Evolutionary conservation across 2,113 vertebrate genomes (phyloP), one percentile per base, ranked within the genome.

Genomic region (Campylorhamphus procurvoides): DNA sequence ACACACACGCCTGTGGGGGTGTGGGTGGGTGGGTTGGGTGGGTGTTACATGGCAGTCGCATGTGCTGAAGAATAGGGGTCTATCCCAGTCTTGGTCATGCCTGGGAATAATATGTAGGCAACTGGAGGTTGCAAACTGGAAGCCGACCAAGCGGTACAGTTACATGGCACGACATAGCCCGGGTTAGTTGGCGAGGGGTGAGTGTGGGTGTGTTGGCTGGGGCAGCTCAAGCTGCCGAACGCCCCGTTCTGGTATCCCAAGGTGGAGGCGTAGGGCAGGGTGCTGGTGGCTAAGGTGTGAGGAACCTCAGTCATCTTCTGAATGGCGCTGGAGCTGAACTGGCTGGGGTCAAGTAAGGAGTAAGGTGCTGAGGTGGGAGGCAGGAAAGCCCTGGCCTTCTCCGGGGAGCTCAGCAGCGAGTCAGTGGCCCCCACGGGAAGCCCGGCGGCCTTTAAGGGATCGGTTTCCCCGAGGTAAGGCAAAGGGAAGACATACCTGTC

Each of bases 281-380:
- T 98, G 98, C 99, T 97, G 98, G 99, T 98, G 97, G 99, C 98
- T 98, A 99, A 98, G 97, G 98, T 98, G 98, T 99, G 99, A 93
- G 99, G 99, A 98, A 99, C 99, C 98, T 99, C 99, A 37, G 98
- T 99, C 99, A 99, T 99, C 98, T 99, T 99, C 98, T 99, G 99
- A 94, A 99, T 98, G 97, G 99, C 99, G 94, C 99, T 98, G 96
- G 99, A 99, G 97, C 99, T 99, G 98, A 99, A 99, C 97, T 99
- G 99, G 94, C 98, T 99, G 96, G 99, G 99, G 99, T 99, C 99
- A 96, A 99, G 98, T 97, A 99, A 98, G 93, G 99, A 99, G 98
- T 99, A 99, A 64, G 99, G 99, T 79, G 98, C 97, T 92, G 99
- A 99, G 67, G 99, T 98, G 46, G 99, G 99, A 60, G 99, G 99